Percentiles rank a stretch among this genome's conserved stretches.
Evolutionary conservation across 2,888 invertebrate genomes (phyloP).

Genomic region (Ptychoptera albimana): DNA sequence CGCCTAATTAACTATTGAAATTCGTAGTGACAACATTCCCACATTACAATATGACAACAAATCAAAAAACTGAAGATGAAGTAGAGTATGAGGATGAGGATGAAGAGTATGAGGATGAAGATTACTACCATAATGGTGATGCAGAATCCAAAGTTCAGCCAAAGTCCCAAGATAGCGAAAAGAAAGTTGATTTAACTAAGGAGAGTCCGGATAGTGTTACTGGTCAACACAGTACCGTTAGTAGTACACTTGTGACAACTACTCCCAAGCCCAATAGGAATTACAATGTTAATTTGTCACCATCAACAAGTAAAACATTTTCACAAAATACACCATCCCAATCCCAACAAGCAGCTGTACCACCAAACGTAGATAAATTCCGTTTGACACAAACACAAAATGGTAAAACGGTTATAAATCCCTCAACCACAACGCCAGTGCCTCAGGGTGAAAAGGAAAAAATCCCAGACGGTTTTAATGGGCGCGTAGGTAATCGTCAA

Average conservation of each 20-base stretch:
- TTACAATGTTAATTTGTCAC: not conserved
- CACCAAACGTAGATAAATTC: constrained; percentile 17
- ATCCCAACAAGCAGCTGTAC: constrained; percentile 21
- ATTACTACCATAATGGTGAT: constrained; percentile 36
- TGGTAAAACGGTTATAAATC: constrained; percentile 14
- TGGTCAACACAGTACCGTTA: constrained; percentile 13
- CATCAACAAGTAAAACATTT: constrained; percentile 14
- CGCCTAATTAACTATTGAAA: too few relatives aligned
- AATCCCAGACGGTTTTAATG: constrained; percentile 28
- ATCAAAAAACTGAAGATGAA: constrained; percentile 24
- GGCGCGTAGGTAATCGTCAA: constrained; percentile 8
- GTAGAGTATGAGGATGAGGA: constrained; percentile 33
- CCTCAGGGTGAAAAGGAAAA: constrained; percentile 13
- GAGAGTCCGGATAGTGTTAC: constrained; percentile 11
- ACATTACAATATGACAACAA: constrained; percentile 2
- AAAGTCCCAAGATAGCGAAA: constrained; percentile 12
- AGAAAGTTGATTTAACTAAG: constrained; percentile 9
- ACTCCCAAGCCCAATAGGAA: not conserved
- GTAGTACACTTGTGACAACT: not conserved
- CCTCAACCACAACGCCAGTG: not conserved
- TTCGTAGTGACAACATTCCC: not conserved
- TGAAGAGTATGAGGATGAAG: constrained; percentile 39
- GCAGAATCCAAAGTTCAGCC: constrained; percentile 19
- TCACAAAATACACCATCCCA: constrained; percentile 23
- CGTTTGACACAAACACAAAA: constrained; percentile 27